Percentiles rank a stretch among this genome's conserved stretches.
Evolutionary conservation across 37 sponge, comb jelly and placozoan genomes (phyloP).

Genomic region (Beroe ovata): DNA sequence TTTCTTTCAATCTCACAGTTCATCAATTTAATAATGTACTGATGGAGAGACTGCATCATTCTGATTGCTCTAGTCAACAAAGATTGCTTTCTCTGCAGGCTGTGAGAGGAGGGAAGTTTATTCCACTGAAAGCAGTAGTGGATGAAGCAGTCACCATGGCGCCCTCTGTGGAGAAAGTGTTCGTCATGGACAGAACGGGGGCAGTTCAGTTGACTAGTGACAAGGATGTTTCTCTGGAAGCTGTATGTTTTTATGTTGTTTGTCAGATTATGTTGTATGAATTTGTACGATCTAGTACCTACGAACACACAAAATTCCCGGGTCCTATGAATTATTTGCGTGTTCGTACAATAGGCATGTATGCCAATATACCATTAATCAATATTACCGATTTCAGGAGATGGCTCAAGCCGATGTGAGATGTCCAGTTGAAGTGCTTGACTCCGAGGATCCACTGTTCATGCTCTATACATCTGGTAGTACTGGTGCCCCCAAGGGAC

Average conservation of each 20-base stretch:
- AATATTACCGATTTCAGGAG: too few relatives aligned
- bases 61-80: too few relatives aligned
- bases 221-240: conserved; percentile 80
- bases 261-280: too few relatives aligned
- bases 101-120: conserved; percentile 85
- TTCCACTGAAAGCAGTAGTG: conserved; percentile 80
- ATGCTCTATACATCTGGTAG: conserved; percentile 95
- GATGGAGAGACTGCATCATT: too few relatives aligned
- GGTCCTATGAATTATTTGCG: too few relatives aligned
- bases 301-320: too few relatives aligned
- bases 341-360: too few relatives aligned
- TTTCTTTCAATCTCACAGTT: too few relatives aligned
- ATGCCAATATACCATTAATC: too few relatives aligned
- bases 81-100: too few relatives aligned
- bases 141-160: conserved; percentile 81
- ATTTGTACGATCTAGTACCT: too few relatives aligned
- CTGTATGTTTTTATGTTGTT: conserved; percentile 64
- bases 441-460: conserved; percentile 92
- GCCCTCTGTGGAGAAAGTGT: conserved; percentile 76
- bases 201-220: conserved; percentile 72
- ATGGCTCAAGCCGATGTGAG: conserved; percentile 73
- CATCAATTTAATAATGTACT: too few relatives aligned
- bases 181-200: conserved; percentile 82
- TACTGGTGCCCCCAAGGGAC: conserved; percentile 90
- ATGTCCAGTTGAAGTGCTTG: conserved; percentile 83